Evolutionary conservation across 2,888 invertebrate species (phyloP), one percentile per base, ranked within the genome.

Genomic region (Gnatocerus cornutus): DNA sequence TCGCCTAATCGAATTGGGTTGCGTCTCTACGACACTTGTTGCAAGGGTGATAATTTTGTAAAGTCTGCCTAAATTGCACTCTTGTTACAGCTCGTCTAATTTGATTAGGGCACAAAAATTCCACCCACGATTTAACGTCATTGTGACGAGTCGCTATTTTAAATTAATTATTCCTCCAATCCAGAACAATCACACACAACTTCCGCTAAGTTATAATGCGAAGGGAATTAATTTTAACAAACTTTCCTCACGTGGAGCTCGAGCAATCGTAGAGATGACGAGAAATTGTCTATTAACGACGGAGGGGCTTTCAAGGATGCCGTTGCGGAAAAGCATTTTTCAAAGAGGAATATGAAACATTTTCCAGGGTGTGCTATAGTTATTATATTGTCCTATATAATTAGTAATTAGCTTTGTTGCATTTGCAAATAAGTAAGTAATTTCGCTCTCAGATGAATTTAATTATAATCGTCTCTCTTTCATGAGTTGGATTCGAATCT

Each of bases 21-120:
- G 13, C 29, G n/a, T 6, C 33, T 13, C 33, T 1, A 16, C 65
- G 56, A 65, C 65, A 65, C 65, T 65, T 52, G 66, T 56, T 66
- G 66, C 58, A 46, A 58, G 56, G 16, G 39, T 16, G 29, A 33
- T 66, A 67, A 67, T 67, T 67, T 52, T 16, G 41, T 13, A 39
- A 66, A 65, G 63, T 63, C 63, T 52, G 29, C 63, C 30, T 56
- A 65, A 65, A 65, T 58, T 67, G 59, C 66, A 59, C 66, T 67
- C 59, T 59, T 50, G 66, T 66, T 48, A 45, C 50, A 27, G 55
- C 12, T 46, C 65, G 56, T 64, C 65, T 65, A 48, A 65, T 56
- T 46, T 56, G 65, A 56, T 65, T 65, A 65, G 21, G 29, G 13
- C 10, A 37, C 14, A 56, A 65, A 65, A 65, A 43, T 65, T 30